phyloP scores from a whole-genome alignment of 2,797 vertebrate genomes.

The Manis javanica region DNA sequence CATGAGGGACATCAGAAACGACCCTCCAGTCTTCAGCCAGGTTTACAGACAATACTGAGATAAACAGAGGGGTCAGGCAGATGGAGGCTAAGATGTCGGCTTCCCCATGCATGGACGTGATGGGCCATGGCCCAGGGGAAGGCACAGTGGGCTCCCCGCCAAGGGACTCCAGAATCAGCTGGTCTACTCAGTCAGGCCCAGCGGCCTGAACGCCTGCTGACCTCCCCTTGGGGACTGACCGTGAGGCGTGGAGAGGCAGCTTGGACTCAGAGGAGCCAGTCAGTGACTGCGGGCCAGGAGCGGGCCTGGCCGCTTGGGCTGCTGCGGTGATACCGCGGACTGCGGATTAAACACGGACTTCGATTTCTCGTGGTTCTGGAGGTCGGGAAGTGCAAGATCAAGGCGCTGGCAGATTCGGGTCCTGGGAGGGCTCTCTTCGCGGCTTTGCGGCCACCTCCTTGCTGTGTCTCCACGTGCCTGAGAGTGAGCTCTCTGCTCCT shows the following conservation, averaged over 20 bases:
- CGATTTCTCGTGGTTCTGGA: neutral
- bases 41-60: neutral
- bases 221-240: neutral
- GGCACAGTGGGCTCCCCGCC: neutral
- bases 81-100: neutral
- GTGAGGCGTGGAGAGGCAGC: neutral
- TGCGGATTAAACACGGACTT: neutral
- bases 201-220: too few relatives aligned
- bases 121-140: neutral
- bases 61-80: neutral
- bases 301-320: neutral
- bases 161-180: too few relatives aligned
- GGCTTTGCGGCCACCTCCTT: neutral
- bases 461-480: neutral
- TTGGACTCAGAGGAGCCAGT: neutral
- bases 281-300: too few relatives aligned
- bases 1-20: neutral
- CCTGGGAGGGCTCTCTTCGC: neutral
- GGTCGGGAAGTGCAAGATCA: neutral
- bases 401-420: accelerated
- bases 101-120: neutral
- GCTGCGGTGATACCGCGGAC: too few relatives aligned
- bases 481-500: neutral
- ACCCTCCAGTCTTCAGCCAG: neutral
- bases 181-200: too few relatives aligned